Evolutionary conservation across 2,888 invertebrate genomes (phyloP).

Genomic region (Rhopalosiphum nymphaeae): DNA sequence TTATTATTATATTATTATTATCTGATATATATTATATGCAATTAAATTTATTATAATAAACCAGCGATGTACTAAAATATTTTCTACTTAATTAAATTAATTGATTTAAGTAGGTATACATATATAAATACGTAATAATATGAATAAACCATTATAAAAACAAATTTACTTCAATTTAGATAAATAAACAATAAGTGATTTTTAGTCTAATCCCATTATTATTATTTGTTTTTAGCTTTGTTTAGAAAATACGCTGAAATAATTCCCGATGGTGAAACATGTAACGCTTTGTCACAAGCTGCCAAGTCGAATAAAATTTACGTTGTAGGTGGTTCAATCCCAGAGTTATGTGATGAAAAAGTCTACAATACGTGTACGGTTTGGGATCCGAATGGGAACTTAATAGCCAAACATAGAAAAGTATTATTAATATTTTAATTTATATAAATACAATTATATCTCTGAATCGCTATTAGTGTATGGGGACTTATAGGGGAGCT

Average conservation of each 20-base stretch:
- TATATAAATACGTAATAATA: neutral
- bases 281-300: slow-evolving; percentile 78
- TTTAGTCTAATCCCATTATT: neutral
- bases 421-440: neutral
- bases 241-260: slow-evolving; percentile 84
- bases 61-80: neutral
- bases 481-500: too few relatives aligned
- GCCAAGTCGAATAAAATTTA: slow-evolving; percentile 84
- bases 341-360: slow-evolving; percentile 79
- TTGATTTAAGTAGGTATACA: neutral
- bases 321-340: slow-evolving; percentile 91
- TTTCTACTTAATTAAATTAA: neutral
- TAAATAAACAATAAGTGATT: neutral
- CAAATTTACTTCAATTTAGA: neutral
- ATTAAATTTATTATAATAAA: neutral
- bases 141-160: neutral
- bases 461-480: too few relatives aligned
- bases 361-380: slow-evolving; percentile 91
- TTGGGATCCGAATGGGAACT: slow-evolving; percentile 82
- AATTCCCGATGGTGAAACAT: slow-evolving; percentile 84
- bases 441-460: neutral
- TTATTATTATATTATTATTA: neutral
- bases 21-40: neutral
- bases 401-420: slow-evolving; percentile 73
- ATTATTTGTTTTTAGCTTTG: neutral